Percentiles rank a stretch among this genome's conserved stretches.
These are phyloP conservation scores for Ladona fulva DNA, from an alignment of 1,140 invertebrate species.

Conservation along the genomic window DNA sequence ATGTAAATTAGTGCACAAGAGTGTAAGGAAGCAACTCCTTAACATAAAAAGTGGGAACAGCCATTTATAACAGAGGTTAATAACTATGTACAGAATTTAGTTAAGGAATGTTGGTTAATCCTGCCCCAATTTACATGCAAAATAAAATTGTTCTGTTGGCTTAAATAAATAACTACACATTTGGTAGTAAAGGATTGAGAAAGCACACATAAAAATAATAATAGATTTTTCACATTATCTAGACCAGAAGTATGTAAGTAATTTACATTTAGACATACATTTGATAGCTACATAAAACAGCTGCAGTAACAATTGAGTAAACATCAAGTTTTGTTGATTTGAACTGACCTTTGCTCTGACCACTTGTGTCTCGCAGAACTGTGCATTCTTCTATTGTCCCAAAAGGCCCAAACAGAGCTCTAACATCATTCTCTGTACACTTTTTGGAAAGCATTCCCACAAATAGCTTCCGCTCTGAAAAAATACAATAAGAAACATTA, in stretches of 20 bases:
- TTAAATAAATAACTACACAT: not conserved
- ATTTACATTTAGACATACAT: not conserved
- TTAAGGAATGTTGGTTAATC: not conserved
- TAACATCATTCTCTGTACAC: conserved; percentile 90
- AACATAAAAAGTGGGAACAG: not conserved
- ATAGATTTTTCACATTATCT: not conserved
- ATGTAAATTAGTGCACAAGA: not conserved
- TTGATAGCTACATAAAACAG: not conserved
- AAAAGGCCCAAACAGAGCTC: conserved; percentile 82
- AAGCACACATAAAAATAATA: conserved; percentile 9
- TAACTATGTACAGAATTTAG: not conserved
- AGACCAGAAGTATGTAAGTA: not conserved
- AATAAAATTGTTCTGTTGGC: not conserved
- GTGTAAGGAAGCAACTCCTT: not conserved
- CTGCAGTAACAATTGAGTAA: not conserved
- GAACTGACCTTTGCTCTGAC: conserved; percentile 72
- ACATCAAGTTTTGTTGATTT: not conserved
- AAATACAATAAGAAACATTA: conserved; percentile 27
- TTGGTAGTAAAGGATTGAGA: not conserved
- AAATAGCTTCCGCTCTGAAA: conserved; percentile 95
- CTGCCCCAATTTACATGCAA: conserved; percentile 5
- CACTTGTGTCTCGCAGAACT: conserved; percentile 85
- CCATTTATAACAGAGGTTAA: not conserved
- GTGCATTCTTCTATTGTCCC: conserved; percentile 98
- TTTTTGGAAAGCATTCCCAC: conserved; percentile 99